Conservation (phyloP, 2,888 invertebrate genomes). For the Drosophila emarginata region DNA sequence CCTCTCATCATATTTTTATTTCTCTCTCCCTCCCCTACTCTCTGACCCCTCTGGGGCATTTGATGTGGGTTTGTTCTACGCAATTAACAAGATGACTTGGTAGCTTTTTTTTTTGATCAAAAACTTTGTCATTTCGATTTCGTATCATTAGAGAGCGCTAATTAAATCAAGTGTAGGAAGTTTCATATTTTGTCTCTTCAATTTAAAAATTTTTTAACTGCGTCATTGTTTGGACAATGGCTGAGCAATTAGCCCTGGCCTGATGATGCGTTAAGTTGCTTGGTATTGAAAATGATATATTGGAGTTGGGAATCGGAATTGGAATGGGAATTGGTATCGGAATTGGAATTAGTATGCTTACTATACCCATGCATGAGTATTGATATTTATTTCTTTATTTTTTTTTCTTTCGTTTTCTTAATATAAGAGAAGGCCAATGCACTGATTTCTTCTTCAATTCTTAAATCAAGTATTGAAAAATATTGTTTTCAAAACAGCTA, state of each 20-base stretch:
- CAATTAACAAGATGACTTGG: slow-evolving; percentile 69
- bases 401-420: too few species aligned
- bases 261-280: slow-evolving; percentile 13
- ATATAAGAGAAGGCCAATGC: slow-evolving; percentile 34
- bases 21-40: not conserved
- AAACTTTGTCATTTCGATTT: slow-evolving; percentile 42
- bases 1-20: not conserved
- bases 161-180: slow-evolving; percentile 63
- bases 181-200: slow-evolving; percentile 28
- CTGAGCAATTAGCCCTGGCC: slow-evolving; percentile 64
- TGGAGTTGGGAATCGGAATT: not conserved
- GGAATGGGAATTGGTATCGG: slow-evolving; percentile 1
- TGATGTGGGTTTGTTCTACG: slow-evolving; percentile 53
- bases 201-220: slow-evolving; percentile 31
- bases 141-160: slow-evolving; percentile 69
- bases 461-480: not conserved
- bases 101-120: slow-evolving; percentile 37
- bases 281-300: not conserved
- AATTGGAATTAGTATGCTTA: slow-evolving; percentile 1
- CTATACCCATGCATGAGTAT: slow-evolving; percentile 1
- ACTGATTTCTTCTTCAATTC: slow-evolving; percentile 6
- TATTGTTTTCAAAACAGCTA: too few species aligned
- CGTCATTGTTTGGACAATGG: slow-evolving; percentile 74
- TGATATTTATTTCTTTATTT: not conserved
- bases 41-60: not conserved